Conservation (phyloP, 2,113 vertebrate genomes). For the Circaetus gallicus region DNA sequence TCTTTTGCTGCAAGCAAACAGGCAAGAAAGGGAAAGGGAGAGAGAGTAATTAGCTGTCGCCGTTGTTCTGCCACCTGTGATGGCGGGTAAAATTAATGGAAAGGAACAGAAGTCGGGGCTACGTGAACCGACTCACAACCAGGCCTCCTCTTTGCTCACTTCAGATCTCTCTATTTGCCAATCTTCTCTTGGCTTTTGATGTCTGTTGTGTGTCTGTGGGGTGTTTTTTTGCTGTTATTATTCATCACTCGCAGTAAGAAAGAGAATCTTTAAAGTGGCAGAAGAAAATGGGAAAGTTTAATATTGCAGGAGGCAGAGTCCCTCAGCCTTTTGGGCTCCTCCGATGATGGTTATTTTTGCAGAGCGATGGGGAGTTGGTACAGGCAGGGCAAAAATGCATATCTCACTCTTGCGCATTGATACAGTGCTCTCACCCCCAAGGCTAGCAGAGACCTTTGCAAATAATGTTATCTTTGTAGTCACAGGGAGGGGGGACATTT, state of each 20-base stretch:
- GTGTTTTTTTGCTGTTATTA: conserved; percentile 49
- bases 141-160: conserved; percentile 26
- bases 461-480: not conserved
- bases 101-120: conserved; percentile 46
- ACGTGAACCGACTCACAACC: conserved; percentile 63
- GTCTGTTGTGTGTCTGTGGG: conserved; percentile 58
- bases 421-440: not conserved
- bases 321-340: conserved; percentile 7
- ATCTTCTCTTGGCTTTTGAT: conserved; percentile 54
- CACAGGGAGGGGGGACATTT: not conserved
- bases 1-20: not conserved
- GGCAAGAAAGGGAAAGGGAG: not conserved
- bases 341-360: not conserved
- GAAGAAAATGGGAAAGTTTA: conserved; percentile 45
- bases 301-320: conserved; percentile 52
- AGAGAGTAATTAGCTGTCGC: conserved; percentile 58
- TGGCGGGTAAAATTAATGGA: conserved; percentile 40
- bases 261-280: conserved; percentile 65
- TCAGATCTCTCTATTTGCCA: conserved; percentile 63
- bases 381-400: not conserved
- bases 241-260: conserved; percentile 58
- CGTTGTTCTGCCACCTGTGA: conserved; percentile 29
- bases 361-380: not conserved
- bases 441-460: not conserved
- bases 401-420: not conserved